Base-by-base conservation (phyloP, 1,140 invertebrate species). In the Delia radicum region DNA sequence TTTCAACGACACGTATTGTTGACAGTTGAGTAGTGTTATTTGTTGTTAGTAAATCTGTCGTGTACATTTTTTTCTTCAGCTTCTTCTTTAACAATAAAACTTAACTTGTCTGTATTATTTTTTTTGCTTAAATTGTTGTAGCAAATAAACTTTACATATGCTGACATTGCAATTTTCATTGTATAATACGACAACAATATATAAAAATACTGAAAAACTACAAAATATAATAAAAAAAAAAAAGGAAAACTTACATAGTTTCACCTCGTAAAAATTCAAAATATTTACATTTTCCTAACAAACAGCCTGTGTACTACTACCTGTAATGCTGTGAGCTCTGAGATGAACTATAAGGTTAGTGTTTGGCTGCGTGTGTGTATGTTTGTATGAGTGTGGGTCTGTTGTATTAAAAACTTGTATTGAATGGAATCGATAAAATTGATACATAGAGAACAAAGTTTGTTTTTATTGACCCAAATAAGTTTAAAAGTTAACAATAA, bases 101-200 rank as follows among this genome's bases (percentile, higher is more conserved):
- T 42, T 42, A 15, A 42, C 37, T 42, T 42, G 37, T 5, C 37
- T 42, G 12, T 42, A 42, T 42, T 42, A 42, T 42, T 42, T 42
- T 42, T 33, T 33, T 33, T 33, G 37, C 29, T 65, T 65, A 65
- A 65, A 65, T 31, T 65, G 62, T 65, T 65, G 62, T 65, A 27
- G 62, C 62, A 65, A 65, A 65, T 65, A 65, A 65, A 65, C 62
- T 65, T n/a, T 65, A 65, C 62, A 65, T 65, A 26, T 65, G 62
- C 62, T 65, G 62, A 65, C 62, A 65, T 29, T 65, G 62, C 62
- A 65, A 65, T 65, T 65, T 65, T 65, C 62, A 65, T 55, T 55
- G 48, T 42, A 42, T 42, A 42, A 8, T 37, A 37, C 37, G 61
- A 33, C 31, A 27, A 63, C 46, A 18, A 48, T 3, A 28, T 28